These are phyloP conservation scores for Nerophis lumbriciformis DNA, from an alignment of 2,113 vertebrate genomes.

Conservation along the genomic window DNA sequence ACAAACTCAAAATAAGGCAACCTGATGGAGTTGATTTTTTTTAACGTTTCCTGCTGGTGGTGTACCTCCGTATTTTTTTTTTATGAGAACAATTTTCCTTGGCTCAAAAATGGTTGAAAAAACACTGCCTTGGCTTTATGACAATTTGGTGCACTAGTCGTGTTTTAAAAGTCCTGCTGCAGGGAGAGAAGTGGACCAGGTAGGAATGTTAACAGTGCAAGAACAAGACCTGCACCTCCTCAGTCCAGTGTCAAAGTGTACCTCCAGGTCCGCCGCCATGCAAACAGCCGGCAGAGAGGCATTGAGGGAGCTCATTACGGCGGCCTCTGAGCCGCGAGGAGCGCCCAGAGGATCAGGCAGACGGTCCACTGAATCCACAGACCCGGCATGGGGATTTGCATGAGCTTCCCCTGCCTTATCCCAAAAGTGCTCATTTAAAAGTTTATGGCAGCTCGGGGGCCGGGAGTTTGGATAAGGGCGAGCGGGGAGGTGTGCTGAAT, in stretches of 20 bases:
- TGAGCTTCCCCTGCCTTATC: conserved; percentile 37
- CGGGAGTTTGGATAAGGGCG: conserved; percentile 17
- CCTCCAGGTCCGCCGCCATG: conserved; percentile 35
- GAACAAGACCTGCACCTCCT: conserved; percentile 15
- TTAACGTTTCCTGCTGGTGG: no score
- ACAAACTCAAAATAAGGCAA: no score
- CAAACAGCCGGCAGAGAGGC: conserved; percentile 51
- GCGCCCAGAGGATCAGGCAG: conserved; percentile 48
- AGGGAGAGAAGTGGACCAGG: no score
- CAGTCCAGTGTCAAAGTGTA: conserved; percentile 34
- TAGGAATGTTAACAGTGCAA: neutral
- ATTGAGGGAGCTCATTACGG: conserved; percentile 75
- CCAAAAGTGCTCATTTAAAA: conserved; percentile 42
- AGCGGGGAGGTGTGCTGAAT: conserved; percentile 28
- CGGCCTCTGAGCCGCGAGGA: conserved; percentile 52
- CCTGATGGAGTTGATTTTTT: no score
- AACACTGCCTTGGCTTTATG: no score
- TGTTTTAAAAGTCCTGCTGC: no score
- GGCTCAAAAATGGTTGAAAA: no score
- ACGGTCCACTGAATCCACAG: conserved; percentile 57
- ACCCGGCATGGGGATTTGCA: conserved; percentile 52
- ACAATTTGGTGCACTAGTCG: no score
- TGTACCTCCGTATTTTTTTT: no score
- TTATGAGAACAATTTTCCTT: no score
- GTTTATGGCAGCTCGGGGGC: conserved; percentile 21